Conservation (phyloP, 2,888 invertebrate species). For the Ptycholaimellus sp. region DNA sequence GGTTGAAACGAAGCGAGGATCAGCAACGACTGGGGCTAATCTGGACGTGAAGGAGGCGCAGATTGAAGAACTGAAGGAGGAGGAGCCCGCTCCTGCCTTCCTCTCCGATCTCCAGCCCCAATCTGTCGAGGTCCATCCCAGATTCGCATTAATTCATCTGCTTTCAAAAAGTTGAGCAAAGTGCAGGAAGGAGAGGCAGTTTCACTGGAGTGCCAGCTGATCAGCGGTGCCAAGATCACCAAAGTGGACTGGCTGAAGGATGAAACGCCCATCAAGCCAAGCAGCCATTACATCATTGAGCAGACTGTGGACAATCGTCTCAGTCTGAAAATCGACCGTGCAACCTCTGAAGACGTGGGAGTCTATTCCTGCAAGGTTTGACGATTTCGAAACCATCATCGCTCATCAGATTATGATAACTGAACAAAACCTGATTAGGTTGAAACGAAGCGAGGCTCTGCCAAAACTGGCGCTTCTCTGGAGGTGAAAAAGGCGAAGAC, state of each 20-base stretch:
- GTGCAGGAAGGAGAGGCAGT: conserved; percentile 1
- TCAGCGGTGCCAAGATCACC: too few relatives aligned
- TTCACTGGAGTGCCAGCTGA: neutral
- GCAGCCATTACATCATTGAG: conserved; percentile 3
- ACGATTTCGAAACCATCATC: too few relatives aligned
- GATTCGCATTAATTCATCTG: conserved; percentile 26
- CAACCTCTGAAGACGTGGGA: conserved; percentile 76
- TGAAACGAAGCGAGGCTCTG: too few relatives aligned
- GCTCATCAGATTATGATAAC: too few relatives aligned
- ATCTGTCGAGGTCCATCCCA: too few relatives aligned
- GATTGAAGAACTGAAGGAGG: too few relatives aligned
- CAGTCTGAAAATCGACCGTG: conserved; percentile 76
- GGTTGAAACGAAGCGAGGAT: conserved; percentile 42
- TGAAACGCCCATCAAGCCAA: conserved; percentile 35
- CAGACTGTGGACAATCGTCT: conserved; percentile 41
- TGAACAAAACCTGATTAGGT: too few relatives aligned
- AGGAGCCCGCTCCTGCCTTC: neutral
- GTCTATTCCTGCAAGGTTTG: conserved; percentile 85
- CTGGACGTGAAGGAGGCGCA: neutral
- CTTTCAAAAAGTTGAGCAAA: neutral
- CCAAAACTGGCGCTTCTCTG: conserved; percentile 18
- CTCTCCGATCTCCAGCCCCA: neutral
- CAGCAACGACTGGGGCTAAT: conserved; percentile 9
- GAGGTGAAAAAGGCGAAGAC: conserved; percentile 3
- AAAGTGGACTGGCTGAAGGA: conserved; percentile 65